phyloP scores from a whole-genome alignment of 2,888 invertebrate genomes.

The Parasteatoda lunata region DNA sequence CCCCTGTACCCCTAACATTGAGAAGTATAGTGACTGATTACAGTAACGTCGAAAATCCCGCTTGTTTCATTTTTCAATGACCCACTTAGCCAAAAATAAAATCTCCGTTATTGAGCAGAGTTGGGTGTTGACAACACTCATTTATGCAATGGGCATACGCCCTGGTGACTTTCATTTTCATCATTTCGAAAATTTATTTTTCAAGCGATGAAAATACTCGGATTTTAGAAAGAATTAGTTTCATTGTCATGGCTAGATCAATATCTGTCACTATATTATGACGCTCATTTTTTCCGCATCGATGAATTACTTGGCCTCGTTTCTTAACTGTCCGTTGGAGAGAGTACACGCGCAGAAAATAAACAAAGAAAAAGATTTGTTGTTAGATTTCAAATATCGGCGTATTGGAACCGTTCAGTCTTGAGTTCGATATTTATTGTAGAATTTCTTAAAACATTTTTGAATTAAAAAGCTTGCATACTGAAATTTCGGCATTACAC shows the following conservation, averaged over 20 bases:
- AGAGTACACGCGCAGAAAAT: too few relatives aligned
- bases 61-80: conserved; percentile 32
- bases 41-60: conserved; percentile 5
- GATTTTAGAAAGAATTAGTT: conserved; percentile 8
- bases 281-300: conserved; percentile 31
- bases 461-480: too few relatives aligned
- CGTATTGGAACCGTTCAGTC: too few relatives aligned
- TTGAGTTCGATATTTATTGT: too few relatives aligned
- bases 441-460: too few relatives aligned
- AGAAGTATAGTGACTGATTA: conserved; percentile 41
- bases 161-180: conserved; percentile 10
- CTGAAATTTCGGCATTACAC: too few relatives aligned
- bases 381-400: too few relatives aligned
- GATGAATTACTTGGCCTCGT: conserved; percentile 47
- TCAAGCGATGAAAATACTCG: neutral
- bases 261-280: conserved; percentile 35
- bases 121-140: neutral
- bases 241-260: conserved; percentile 44
- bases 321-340: conserved; percentile 19
- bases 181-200: conserved; percentile 18
- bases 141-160: conserved; percentile 34
- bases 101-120: conserved; percentile 6
- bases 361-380: too few relatives aligned
- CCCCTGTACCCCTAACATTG: conserved; percentile 17
- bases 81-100: conserved; percentile 20